Conservation (phyloP, 2,888 invertebrate genomes). For the Atethmia centrago region DNA sequence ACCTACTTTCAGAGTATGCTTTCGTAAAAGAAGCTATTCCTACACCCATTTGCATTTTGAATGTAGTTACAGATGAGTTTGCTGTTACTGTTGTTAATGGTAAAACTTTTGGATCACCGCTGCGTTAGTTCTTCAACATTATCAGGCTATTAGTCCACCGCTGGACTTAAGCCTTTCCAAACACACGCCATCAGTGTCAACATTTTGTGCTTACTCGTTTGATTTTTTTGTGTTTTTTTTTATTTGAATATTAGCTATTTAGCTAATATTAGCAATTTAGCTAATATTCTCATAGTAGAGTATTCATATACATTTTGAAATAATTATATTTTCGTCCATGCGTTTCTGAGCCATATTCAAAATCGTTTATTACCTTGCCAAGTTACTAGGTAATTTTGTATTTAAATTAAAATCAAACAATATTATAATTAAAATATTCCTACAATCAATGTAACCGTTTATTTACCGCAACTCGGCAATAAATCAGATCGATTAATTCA, state of each 20-base stretch:
- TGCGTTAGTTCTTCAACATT: background rate
- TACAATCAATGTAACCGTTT: conserved; percentile 18
- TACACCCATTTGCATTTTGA: background rate
- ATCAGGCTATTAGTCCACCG: background rate
- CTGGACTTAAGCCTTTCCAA: too few species aligned
- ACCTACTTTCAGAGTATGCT: background rate
- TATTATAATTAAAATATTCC: conserved; percentile 49
- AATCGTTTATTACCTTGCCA: background rate
- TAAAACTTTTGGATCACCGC: background rate
- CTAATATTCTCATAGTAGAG: background rate
- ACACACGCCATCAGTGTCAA: too few species aligned
- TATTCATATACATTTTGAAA: too few species aligned
- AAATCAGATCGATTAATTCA: conserved; percentile 66
- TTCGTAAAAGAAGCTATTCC: background rate
- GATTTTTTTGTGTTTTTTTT: too few species aligned
- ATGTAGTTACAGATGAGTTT: background rate
- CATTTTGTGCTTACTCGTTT: background rate
- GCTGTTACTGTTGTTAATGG: too few species aligned
- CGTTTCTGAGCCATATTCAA: background rate
- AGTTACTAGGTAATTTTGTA: background rate
- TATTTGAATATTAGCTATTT: too few species aligned
- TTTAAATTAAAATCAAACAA: conserved; percentile 20
- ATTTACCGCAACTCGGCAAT: conserved; percentile 37
- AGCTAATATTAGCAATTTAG: too few species aligned
- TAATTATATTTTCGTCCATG: background rate